Evolutionary conservation across 2,113 vertebrate genomes (phyloP), one percentile per base, ranked within the genome.

Genomic region (Coptodon rendalli): DNA sequence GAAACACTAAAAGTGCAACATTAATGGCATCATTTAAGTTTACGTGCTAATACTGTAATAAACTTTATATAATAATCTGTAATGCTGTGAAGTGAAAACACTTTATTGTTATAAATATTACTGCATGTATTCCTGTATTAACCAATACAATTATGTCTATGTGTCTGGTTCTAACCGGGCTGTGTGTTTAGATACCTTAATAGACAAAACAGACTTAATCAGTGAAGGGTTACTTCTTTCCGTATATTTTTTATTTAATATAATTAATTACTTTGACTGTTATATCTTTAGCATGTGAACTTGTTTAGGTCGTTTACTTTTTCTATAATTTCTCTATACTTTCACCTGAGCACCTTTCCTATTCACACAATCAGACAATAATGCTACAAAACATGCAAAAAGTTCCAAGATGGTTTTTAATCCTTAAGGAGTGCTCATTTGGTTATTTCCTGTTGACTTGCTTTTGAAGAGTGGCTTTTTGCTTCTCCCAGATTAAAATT

Each of bases 391-490:
- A 80, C 40, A 80, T 89, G 52, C 87, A 91, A 80, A 89, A 93
- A 94, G 86, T 91, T 93, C 68, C 16, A 80, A 68, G 81, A 82
- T 82, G 78, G 86, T 56, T 85, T 91, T 83, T 68, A 92, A 87
- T 92, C 85, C 89, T 83, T 3, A 9, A 95, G 89, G 71, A 84
- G 63, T 27, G 59, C 91, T 92, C 80, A 84, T 95, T 94, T 90
- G 89, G 38, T 93, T 84, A 66, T 95, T 95, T 94, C 86, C 88
- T 86, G 85, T 91, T 90, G 89, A 94, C 87, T 94, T 92, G 92
- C 81, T 95, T 95, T 87, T 94, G 68, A 92, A 95, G 91, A 92
- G 90, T 66, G 56, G 63, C 82, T 71, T 76, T 93, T 93, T 89
- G 17, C 87, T 87, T 89, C 27, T 81, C 12, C 7, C 6, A 89